These are phyloP conservation scores for Hormaphis cornu DNA, from an alignment of 1,140 invertebrate species.

Conservation along the genomic window DNA sequence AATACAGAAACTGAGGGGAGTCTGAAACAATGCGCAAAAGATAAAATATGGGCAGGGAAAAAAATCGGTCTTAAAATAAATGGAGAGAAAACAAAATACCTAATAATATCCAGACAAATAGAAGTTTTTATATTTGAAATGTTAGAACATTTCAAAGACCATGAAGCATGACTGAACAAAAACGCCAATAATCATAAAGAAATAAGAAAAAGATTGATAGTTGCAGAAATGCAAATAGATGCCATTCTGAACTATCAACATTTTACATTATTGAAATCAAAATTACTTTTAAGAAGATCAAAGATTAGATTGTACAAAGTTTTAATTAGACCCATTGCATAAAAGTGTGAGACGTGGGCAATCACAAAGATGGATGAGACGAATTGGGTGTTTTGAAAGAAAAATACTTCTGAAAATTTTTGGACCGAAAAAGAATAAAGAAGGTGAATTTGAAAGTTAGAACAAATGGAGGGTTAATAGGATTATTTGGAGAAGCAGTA, in stretches of 20 bases:
- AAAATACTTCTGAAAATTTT: background rate
- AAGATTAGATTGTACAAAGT: too few relatives aligned
- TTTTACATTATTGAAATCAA: too few relatives aligned
- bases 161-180: background rate
- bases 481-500: too few relatives aligned
- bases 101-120: background rate
- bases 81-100: background rate
- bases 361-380: background rate
- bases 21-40: background rate
- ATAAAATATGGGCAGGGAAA: background rate
- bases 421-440: background rate
- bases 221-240: too few relatives aligned
- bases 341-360: background rate
- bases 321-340: background rate
- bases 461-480: too few relatives aligned
- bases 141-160: background rate
- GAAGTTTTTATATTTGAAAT: too few relatives aligned
- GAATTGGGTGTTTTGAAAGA: background rate
- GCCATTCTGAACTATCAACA: too few relatives aligned
- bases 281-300: too few relatives aligned
- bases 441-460: background rate
- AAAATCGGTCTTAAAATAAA: background rate
- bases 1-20: background rate
- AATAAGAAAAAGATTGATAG: too few relatives aligned
- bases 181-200: too few relatives aligned